Evolutionary conservation across 2,888 invertebrate species (phyloP), one percentile per base, ranked within the genome.

Genomic region (Chloroclystis v-ata): DNA sequence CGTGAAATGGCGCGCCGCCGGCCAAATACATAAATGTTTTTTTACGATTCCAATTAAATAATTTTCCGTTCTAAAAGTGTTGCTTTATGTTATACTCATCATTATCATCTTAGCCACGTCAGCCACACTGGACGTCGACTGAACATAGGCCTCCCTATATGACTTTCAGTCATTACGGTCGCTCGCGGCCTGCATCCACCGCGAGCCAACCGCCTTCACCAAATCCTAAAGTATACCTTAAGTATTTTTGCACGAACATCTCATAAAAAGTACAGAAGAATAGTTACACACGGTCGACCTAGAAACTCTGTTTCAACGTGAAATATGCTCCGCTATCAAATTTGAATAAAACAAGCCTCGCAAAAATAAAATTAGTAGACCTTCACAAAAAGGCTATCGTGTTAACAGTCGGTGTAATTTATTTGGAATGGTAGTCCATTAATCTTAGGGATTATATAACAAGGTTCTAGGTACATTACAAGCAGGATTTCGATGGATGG

Each of bases 291-390:
- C 49, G 54, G 63, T 39, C 47, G 72, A 69, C 73, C 73, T 68
- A 75, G 63, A 80, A 69, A 75, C 65, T 47, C 29, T n/a, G 37
- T 66, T 69, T 64, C 55, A 59, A 61, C 69, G 69, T 77, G 66
- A 79, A 81, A 81, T 78, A 79, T 77, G 73, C 75, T 76, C 65
- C 57, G 69, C 70, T 68, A 76, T 79, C 69, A 80, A 78, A 78
- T 72, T 73, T 73, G 65, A 73, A 74, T 73, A 72, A 63, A 69
- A 69, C 61, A 66, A 57, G 58, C 61, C 37, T 54, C 49, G 54
- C 44, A 59, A 57, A 65, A 69, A 73, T 63, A 71, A 70, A 73
- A 69, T 72, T 67, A 72, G 69, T 67, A 69, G 66, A 61, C 58
- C 63, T 53, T 54, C 54, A 47, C 57, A 60, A 60, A 49, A 60